phyloP scores from a whole-genome alignment of 2,797 vertebrate species.

The Nasua narica region DNA sequence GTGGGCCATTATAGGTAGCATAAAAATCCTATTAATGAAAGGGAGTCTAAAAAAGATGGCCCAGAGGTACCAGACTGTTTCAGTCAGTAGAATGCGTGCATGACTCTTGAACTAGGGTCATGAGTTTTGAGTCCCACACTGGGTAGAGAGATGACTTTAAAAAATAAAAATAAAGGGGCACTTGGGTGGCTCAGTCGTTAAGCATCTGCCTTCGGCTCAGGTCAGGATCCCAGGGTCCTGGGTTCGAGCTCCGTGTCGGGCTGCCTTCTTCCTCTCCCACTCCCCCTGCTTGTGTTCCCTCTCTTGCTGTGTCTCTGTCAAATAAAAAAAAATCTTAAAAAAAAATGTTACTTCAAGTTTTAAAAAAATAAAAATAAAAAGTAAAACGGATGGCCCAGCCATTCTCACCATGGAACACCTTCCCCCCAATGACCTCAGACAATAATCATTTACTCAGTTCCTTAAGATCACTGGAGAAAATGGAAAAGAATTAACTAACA shows the following conservation, averaged over 20 bases:
- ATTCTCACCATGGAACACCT: background rate
- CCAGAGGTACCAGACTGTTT: background rate
- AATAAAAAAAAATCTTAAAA: too few relatives aligned
- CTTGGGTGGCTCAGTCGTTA: too few relatives aligned
- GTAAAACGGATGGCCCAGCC: background rate
- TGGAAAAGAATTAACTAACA: background rate
- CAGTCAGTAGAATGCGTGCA: background rate
- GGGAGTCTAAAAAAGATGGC: background rate
- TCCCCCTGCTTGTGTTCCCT: too few relatives aligned
- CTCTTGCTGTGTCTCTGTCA: too few relatives aligned
- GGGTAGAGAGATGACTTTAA: background rate
- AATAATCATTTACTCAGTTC: background rate
- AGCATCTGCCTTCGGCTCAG: too few relatives aligned
- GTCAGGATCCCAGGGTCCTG: too few relatives aligned
- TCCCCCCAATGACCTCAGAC: background rate
- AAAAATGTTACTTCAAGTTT: too few relatives aligned
- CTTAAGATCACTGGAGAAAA: background rate
- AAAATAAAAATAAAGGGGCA: too few relatives aligned
- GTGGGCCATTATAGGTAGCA: background rate
- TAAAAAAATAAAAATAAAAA: background rate
- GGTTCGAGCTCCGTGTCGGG: too few relatives aligned
- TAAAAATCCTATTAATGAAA: background rate
- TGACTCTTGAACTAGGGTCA: background rate
- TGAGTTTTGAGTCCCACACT: background rate
- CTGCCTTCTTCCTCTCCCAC: too few relatives aligned